These are phyloP conservation scores for Leptopilina syphax DNA, from an alignment of 2,888 invertebrate species.

Conservation along the genomic window DNA sequence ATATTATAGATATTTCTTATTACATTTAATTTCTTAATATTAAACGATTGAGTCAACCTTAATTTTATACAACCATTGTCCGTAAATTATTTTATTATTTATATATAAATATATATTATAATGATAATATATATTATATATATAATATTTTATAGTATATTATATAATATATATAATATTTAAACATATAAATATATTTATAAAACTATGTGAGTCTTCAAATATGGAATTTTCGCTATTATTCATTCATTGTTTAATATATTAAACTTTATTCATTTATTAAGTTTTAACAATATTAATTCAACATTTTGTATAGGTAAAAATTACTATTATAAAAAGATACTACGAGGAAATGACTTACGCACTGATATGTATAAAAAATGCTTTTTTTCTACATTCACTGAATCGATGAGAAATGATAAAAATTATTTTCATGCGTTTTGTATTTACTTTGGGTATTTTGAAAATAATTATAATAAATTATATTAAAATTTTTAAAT, in stretches of 20 bases:
- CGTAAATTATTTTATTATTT: not conserved
- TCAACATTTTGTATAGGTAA: slow-evolving; percentile 35
- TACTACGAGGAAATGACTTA: slow-evolving; percentile 28
- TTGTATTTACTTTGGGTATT: too few species aligned
- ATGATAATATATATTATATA: not conserved
- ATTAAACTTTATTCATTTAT: slow-evolving; percentile 21
- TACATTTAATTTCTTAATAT: not conserved
- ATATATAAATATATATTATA: too few species aligned
- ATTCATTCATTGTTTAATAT: not conserved
- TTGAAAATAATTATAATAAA: too few species aligned
- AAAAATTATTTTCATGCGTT: too few species aligned
- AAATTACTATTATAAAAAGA: slow-evolving; percentile 32
- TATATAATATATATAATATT: not conserved
- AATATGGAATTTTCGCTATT: slow-evolving; percentile 41
- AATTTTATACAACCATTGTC: slow-evolving; percentile 18
- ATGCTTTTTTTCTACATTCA: slow-evolving; percentile 11
- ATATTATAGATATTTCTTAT: not conserved
- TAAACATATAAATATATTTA: too few species aligned
- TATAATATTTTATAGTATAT: too few species aligned
- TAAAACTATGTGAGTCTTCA: slow-evolving; percentile 39
- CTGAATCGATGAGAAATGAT: not conserved
- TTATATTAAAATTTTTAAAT: too few species aligned
- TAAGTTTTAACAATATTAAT: slow-evolving; percentile 36
- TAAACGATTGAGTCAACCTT: slow-evolving; percentile 13
- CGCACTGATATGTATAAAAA: slow-evolving; percentile 35